Evolutionary conservation across 1,140 invertebrate genomes (phyloP).

Genomic region (Procambarus clarkii): DNA sequence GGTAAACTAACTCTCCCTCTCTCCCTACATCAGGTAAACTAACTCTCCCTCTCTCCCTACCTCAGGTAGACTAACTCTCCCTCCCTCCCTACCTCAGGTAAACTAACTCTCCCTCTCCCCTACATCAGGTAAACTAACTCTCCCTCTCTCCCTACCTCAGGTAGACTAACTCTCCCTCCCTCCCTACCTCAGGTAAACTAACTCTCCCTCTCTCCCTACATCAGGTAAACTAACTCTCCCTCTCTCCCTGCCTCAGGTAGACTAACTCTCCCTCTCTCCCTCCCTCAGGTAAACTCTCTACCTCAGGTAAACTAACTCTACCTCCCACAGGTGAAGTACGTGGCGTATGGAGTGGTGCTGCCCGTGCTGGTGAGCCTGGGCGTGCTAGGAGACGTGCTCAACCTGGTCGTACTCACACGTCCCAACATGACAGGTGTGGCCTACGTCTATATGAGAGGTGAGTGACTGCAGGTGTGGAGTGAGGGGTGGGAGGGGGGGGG

Average conservation of each 20-base stretch:
- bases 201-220: neutral
- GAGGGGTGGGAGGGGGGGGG: neutral
- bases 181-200: neutral
- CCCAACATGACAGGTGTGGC: conserved; percentile 86
- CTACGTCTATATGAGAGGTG: conserved; percentile 87
- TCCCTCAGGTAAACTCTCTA: neutral
- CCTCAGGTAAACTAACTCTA: neutral
- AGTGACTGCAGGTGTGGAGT: conserved; percentile 73
- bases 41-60: neutral
- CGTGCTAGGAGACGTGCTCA: conserved; percentile 85
- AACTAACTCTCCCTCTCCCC: neutral
- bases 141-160: neutral
- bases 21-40: neutral
- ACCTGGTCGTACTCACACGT: conserved; percentile 84
- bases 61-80: neutral
- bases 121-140: neutral
- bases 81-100: neutral
- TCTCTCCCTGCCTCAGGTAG: neutral
- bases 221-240: neutral
- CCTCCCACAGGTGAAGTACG: conserved; percentile 77
- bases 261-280: neutral
- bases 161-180: neutral
- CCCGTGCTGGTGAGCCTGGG: conserved; percentile 84
- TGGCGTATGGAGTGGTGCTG: conserved; percentile 83
- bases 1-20: too few relatives aligned